Evolutionary conservation across 2,888 invertebrate genomes (phyloP), one percentile per base, ranked within the genome.

Genomic region (Volucella bombylans): DNA sequence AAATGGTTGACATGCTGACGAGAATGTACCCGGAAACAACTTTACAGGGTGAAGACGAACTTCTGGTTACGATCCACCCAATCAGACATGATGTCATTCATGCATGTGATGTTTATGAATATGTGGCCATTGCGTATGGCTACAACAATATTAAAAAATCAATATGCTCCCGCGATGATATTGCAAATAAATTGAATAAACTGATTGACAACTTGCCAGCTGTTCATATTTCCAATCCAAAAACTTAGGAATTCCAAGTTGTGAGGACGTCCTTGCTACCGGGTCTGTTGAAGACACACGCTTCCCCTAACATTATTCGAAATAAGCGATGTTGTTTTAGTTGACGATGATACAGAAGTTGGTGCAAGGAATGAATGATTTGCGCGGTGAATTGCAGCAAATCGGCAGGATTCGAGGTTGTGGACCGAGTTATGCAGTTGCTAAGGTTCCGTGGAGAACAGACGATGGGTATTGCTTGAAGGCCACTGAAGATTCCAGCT

Each of bases 181-280:
- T 99, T 47, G 94, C 96, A 0, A 94, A 94, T 1, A 98, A 98
- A 91, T 91, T 99, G 62, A 95, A 97, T 52, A 94, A 95, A 85
- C 90, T 93, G 1, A 94, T 97, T 65, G 94, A 95, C 59, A 92
- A 93, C 11, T 92, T 96, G 43, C 94, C 95, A 0, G 98, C 97
- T 0, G 98, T 98, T 4, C 97, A 98, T 89, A 96, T 99, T 90
- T 94, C 96, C 2, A 99, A 99, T 92, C 99, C 99, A 0, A 99
- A 99, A 93, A 99, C 99, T 0, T 91, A 97, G 67, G 99, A 99
- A 92, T 99, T 99, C 93, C 99, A 99, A 94, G 97, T 97, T 18
- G 91, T 96, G 0, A 94, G 99, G 77, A 98, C 98, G 0, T 94
- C 96, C 0, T 93, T 99, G 39, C 90, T 99, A 76, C 95, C 99